Evolutionary conservation across 2,797 vertebrate species (phyloP).

Genomic region (Anomalospiza imberbis): DNA sequence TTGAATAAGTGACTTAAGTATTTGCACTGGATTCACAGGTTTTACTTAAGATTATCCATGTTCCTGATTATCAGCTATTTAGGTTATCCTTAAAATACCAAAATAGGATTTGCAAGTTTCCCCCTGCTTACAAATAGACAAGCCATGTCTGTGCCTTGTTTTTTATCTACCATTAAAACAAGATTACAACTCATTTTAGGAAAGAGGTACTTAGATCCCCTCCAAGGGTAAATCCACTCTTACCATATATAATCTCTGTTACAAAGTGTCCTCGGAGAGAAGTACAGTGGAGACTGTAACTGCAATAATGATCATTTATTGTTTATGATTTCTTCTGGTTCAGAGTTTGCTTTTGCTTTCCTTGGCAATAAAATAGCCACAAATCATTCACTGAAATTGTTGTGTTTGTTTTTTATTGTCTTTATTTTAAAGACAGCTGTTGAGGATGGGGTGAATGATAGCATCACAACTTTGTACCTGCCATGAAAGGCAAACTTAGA

Average conservation of each 20-base stretch:
- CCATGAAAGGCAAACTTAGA: neutral
- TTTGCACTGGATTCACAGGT: neutral
- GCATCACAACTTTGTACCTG: neutral
- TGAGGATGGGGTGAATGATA: neutral
- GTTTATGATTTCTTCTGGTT: neutral
- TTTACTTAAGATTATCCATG: constrained; percentile 19
- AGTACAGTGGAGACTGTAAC: neutral
- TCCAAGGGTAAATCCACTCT: constrained; percentile 54
- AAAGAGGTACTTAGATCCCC: constrained; percentile 31
- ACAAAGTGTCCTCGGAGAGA: constrained; percentile 40
- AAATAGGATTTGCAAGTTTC: constrained; percentile 38
- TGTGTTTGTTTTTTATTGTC: neutral
- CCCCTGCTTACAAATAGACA: neutral
- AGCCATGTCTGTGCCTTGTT: neutral
- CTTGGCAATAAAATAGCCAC: neutral
- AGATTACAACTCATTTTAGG: constrained; percentile 50
- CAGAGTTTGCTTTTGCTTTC: constrained; percentile 7
- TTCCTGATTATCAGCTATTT: constrained; percentile 29
- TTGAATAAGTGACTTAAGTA: constrained; percentile 17
- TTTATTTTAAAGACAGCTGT: neutral
- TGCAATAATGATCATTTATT: constrained; percentile 43
- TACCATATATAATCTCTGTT: constrained; percentile 32
- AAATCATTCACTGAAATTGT: neutral
- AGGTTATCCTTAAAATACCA: constrained; percentile 45
- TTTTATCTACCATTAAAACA: constrained; percentile 56